These are phyloP conservation scores for Oryzias sinensis DNA, from an alignment of 2,797 vertebrate species.

Conservation along the genomic window DNA sequence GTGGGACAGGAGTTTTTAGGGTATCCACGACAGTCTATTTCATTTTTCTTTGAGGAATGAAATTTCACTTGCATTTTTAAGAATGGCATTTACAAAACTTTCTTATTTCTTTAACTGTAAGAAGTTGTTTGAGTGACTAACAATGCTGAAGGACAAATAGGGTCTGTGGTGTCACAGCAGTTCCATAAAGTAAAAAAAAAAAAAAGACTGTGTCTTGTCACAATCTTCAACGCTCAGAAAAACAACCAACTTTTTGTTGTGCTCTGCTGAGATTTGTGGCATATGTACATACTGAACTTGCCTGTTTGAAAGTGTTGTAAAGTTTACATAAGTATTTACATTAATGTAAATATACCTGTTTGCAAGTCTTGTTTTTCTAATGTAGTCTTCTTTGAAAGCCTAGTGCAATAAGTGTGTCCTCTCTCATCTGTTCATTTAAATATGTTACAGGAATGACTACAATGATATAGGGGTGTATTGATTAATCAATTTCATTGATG, in stretches of 20 bases:
- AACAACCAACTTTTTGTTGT: no score
- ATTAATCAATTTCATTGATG: no score
- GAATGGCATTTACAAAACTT: not conserved
- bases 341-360: conserved; percentile 7
- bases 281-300: not conserved
- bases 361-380: conserved; percentile 11
- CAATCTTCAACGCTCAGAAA: not conserved
- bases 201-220: not conserved
- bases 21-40: not conserved
- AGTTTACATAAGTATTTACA: conserved; percentile 16
- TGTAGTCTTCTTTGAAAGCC: conserved; percentile 5
- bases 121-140: not conserved
- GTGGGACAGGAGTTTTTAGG: not conserved
- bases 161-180: conserved; percentile 2
- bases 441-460: not conserved
- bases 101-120: not conserved
- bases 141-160: not conserved
- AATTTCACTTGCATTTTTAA: not conserved
- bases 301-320: not conserved
- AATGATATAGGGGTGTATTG: no score
- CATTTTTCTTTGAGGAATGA: not conserved
- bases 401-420: conserved; percentile 23
- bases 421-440: not conserved
- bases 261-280: no score
- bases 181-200: conserved; percentile 2